Base-by-base conservation (phyloP, 2,113 vertebrate species). In the Callaeas wilsoni region DNA sequence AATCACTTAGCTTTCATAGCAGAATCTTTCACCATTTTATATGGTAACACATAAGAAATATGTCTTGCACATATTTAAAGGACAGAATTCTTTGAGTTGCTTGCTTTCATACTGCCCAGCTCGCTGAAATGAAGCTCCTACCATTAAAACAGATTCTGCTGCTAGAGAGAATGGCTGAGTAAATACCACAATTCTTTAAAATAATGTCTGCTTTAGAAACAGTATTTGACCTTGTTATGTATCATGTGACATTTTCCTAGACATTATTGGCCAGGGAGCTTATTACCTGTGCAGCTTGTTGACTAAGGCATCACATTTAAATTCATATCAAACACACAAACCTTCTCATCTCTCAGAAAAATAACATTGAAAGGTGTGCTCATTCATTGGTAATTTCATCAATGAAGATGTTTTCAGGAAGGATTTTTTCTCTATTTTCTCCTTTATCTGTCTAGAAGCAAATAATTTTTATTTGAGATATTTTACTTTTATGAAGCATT, bases 1-100 rank as follows among this genome's bases (percentile, higher is more conserved):
- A 96, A 97, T 97, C 96, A 96, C 59, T 93, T 96, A 65, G 78
- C 62, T 96, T 96, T 96, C 84, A 74, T 26, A 62, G 92, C 37
- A 71, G 87, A 87, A 75, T 91, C 73, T 90, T 88, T 73, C 63
- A 88, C 84, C 62, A 83, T 95, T 96, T 95, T 80, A 84, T 94
- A 84, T 0, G 2, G 63, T 88, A 80, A 32, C 67, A 68, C 41
- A 14, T 60, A 94, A 86, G 86, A 94, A 93, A 90, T 86, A 49
- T 64, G 44, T 84, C 71, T 87, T 91, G 30, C 37, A 50, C 29
- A 46, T 35, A 60, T 64, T 87, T 76, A 89, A 73, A 89, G 76
- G 67, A 76, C 19, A 69, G 25, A 37, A 55, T 87, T 79, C 57
- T 95, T 93, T 79, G 69, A 80, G 32, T 60, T 91, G 32, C 50